Conservation (phyloP, 2,113 vertebrate genomes). For the Physeter macrocephalus region DNA sequence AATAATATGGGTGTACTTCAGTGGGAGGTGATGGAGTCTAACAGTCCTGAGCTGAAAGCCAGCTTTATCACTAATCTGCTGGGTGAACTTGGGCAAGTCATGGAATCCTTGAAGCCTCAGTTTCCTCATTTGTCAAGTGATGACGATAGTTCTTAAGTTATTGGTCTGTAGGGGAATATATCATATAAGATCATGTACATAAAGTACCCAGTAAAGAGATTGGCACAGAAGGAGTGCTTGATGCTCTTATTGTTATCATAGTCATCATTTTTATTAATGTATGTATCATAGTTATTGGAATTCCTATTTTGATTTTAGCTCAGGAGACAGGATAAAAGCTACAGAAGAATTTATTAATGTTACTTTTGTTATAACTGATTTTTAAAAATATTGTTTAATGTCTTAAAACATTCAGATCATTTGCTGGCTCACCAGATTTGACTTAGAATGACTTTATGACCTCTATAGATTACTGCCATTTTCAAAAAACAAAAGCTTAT, state of each 20-base stretch:
- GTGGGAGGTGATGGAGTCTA: neutral
- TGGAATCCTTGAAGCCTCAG: neutral
- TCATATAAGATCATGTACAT: neutral
- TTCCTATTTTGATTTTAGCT: constrained; percentile 9
- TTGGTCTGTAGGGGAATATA: neutral
- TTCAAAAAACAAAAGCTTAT: constrained; percentile 21
- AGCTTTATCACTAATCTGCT: neutral
- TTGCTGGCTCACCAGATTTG: neutral
- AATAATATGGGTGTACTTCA: neutral
- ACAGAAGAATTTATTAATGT: neutral
- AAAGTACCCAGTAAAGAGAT: neutral
- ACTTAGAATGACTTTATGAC: neutral
- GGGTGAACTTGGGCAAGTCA: neutral
- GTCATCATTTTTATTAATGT: neutral
- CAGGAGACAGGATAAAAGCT: neutral
- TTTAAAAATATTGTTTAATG: neutral
- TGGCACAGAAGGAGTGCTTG: neutral
- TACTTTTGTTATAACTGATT: neutral
- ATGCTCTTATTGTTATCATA: neutral
- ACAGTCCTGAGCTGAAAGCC: neutral
- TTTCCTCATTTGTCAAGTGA: neutral
- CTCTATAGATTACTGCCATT: neutral
- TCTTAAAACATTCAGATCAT: neutral
- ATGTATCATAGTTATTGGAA: neutral
- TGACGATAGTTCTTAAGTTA: neutral